These are phyloP conservation scores for Selenia dentaria DNA, from an alignment of 2,888 invertebrate species.

Conservation along the genomic window DNA sequence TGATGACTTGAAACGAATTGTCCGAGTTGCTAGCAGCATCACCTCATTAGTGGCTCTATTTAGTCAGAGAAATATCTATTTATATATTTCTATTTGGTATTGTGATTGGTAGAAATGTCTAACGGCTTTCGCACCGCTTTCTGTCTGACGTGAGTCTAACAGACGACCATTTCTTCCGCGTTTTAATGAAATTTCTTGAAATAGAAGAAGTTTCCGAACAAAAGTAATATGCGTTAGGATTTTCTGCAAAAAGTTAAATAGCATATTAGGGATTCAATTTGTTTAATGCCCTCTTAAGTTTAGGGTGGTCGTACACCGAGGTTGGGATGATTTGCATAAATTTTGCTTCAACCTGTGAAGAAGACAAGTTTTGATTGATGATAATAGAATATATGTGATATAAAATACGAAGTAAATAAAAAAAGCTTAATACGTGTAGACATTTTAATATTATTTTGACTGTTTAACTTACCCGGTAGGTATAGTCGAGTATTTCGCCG, in stretches of 20 bases:
- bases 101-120: no score
- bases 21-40: no score
- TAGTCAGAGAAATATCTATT: no score
- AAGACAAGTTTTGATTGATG: neutral
- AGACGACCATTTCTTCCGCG: conserved; percentile 36
- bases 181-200: conserved; percentile 46
- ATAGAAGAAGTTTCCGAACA: conserved; percentile 69
- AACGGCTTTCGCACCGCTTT: neutral
- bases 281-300: conserved; percentile 60
- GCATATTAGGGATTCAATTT: conserved; percentile 75
- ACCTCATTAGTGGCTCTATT: no score
- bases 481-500: no score
- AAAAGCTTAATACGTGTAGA: no score
- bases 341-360: conserved; percentile 5
- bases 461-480: no score
- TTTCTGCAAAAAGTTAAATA: conserved; percentile 73
- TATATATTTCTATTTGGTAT: no score
- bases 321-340: conserved; percentile 27
- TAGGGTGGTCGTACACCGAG: conserved; percentile 34
- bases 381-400: no score
- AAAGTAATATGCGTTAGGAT: conserved; percentile 66
- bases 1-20: no score
- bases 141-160: conserved; percentile 32
- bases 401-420: no score
- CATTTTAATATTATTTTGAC: no score